Conservation (phyloP, 2,888 invertebrate species). For the Metellina segmentata region DNA sequence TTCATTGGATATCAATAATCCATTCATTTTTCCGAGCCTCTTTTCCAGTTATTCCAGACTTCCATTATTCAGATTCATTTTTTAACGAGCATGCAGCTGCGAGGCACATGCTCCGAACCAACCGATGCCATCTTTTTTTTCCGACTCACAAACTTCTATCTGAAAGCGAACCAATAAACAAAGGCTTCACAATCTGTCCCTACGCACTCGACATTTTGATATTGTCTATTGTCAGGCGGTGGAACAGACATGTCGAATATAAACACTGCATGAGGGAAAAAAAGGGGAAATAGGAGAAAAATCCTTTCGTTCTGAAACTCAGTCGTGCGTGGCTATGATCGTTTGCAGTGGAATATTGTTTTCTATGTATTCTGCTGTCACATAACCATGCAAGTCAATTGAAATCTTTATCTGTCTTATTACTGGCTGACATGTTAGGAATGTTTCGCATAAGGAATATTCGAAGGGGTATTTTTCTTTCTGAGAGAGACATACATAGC, state of each 20-base stretch:
- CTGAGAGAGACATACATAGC: not conserved
- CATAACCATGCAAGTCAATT: slow-evolving; percentile 44
- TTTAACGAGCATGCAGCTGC: not conserved
- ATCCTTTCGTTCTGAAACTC: not conserved
- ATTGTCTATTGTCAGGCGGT: slow-evolving; percentile 5
- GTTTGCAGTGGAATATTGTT: slow-evolving; percentile 48
- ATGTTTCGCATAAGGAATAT: not conserved
- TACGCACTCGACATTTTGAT: slow-evolving; percentile 2
- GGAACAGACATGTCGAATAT: slow-evolving; percentile 20
- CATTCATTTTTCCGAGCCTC: too few relatives aligned
- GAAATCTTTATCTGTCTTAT: slow-evolving; percentile 58
- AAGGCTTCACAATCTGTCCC: not conserved
- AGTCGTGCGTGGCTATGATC: not conserved
- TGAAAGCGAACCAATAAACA: slow-evolving; percentile 21
- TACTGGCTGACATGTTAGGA: slow-evolving; percentile 35
- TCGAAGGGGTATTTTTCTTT: slow-evolving; percentile 1
- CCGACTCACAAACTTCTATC: not conserved
- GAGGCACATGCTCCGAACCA: not conserved
- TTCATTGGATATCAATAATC: too few relatives aligned
- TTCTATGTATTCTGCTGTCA: slow-evolving; percentile 12
- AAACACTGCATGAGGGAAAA: not conserved
- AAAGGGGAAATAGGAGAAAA: not conserved
- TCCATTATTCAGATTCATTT: too few relatives aligned
- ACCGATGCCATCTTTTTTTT: slow-evolving; percentile 3
- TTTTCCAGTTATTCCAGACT: too few relatives aligned